Base-by-base conservation (phyloP, 1,140 invertebrate genomes). In the Drosophila rufa region DNA sequence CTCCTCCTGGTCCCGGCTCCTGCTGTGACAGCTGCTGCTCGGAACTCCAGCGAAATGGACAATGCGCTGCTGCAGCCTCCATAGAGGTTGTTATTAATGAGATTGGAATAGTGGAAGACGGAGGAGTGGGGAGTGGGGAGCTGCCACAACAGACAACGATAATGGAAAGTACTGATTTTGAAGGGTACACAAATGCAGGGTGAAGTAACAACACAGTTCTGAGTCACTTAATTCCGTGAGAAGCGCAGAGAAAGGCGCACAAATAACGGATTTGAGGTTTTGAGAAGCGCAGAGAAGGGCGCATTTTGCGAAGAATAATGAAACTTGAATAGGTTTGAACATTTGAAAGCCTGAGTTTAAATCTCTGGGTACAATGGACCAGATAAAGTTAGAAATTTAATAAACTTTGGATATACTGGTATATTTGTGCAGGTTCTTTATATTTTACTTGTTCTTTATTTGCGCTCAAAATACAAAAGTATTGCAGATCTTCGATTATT, bases 21-120 rank as follows among this genome's bases (percentile, higher is more conserved):
- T 51, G 38, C 17, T 64, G 61, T 74, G 83, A 86, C 83, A 82
- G 76, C 79, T 82, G 75, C 73, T 78, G 83, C 65, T 78, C 55
- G 58, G 68, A 58, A 53, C 59, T 56, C 45, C 43, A 60, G 60
- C 61, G 67, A 89, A 89, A 75, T 89, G 84, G 83, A 89, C 83
- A 86, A 70, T 75, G 75, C 53, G 25, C 27, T 58, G 47, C 57
- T 19, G 22, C 19, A 36, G 61, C 50, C 67, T 51, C 50, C 48
- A 48, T 40, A 15, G 48, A 75, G 50, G 79, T 81, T 73, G 67
- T 46, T 68, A 75, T 79, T 64, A 64, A 67, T 76, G 47, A 80
- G 46, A 80, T 59, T 62, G 55, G 51, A 36, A 73, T 38, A 69
- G 67, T 50, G 65, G 67, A 62, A 62, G 50, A 69, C 7, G 27